Conservation (phyloP, 2,888 invertebrate genomes). For the Lochmaea crataegi region DNA sequence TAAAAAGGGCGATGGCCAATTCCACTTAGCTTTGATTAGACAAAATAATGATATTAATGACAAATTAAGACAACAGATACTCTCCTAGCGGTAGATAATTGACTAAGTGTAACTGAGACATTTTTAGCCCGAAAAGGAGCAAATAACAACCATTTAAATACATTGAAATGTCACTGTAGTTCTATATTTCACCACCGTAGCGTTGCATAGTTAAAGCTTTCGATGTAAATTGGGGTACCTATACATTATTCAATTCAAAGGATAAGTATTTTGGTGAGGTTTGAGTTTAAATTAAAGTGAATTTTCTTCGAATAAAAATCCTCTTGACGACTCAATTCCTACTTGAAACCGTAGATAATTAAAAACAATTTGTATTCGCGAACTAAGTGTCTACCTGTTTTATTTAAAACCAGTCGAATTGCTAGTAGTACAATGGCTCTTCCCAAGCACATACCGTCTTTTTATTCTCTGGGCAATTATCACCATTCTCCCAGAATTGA, state of each 20-base stretch:
- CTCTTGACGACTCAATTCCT: neutral
- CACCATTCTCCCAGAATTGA: conserved; percentile 45
- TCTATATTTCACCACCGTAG: too few species aligned
- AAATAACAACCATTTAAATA: too few species aligned
- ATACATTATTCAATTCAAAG: neutral
- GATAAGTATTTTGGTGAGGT: neutral
- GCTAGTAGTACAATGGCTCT: conserved; percentile 15
- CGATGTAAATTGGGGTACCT: too few species aligned
- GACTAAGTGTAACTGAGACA: too few species aligned
- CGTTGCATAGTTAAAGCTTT: too few species aligned
- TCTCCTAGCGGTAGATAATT: too few species aligned
- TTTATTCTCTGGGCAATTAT: conserved; percentile 45
- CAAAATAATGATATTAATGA: too few species aligned
- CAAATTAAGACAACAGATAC: too few species aligned
- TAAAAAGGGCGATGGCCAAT: conserved; percentile 11
- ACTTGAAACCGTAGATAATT: neutral
- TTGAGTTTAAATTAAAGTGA: too few species aligned
- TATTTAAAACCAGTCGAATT: conserved; percentile 30
- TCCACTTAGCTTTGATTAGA: neutral
- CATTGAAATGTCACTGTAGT: too few species aligned
- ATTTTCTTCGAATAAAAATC: neutral
- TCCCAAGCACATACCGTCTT: conserved; percentile 37
- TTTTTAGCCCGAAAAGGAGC: too few species aligned
- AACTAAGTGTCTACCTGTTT: neutral
- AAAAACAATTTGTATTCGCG: neutral